Evolutionary conservation across 2,888 invertebrate genomes (phyloP).

Genomic region (Chorisops tibialis): DNA sequence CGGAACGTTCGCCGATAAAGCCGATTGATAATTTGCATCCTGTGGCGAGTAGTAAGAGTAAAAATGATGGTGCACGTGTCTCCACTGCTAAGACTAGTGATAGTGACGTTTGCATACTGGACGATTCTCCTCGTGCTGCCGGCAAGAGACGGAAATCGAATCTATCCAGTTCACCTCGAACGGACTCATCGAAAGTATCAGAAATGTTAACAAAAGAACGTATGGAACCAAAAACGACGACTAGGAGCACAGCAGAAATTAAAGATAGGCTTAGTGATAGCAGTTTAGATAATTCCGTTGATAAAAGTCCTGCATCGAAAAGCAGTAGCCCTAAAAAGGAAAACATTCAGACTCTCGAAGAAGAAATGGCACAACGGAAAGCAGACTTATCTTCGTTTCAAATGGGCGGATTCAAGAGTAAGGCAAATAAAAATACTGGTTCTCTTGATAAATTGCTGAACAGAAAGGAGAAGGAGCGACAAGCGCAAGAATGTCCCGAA

Average conservation of each 20-base stretch:
- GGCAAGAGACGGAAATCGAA: background rate
- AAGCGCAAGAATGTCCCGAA: conserved; percentile 43
- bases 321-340: conserved; percentile 23
- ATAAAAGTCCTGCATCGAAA: background rate
- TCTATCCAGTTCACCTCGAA: too few relatives aligned
- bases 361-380: conserved; percentile 48
- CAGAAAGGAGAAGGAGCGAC: conserved; percentile 52
- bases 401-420: conserved; percentile 37
- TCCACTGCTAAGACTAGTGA: conserved; percentile 10
- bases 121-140: conserved; percentile 2
- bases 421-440: conserved; percentile 52
- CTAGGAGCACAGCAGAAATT: too few relatives aligned
- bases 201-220: too few relatives aligned
- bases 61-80: background rate
- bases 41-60: background rate
- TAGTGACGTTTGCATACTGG: conserved; percentile 12
- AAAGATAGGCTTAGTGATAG: too few relatives aligned
- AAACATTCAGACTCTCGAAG: conserved; percentile 41
- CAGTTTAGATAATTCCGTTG: too few relatives aligned
- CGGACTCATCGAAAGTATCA: too few relatives aligned
- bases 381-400: conserved; percentile 40
- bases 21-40: background rate
- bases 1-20: background rate
- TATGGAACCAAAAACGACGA: too few relatives aligned
- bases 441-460: conserved; percentile 59